Percentiles rank a stretch among this genome's conserved stretches.
phyloP scores from a whole-genome alignment of 2,113 vertebrate species.

The Myiagra hebetior region DNA sequence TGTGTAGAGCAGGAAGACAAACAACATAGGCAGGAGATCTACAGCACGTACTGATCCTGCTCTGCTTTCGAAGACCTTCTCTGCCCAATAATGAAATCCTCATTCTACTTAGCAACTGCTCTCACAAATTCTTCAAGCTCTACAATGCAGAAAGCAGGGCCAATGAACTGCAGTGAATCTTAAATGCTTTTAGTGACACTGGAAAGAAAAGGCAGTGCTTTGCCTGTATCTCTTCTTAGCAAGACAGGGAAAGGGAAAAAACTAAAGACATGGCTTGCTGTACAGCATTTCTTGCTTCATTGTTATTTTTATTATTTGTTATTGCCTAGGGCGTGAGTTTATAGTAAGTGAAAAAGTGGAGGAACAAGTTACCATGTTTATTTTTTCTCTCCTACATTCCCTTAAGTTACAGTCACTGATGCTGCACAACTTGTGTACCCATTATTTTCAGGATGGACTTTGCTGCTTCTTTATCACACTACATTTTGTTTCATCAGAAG shows the following conservation, averaged over 20 bases:
- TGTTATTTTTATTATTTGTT: not conserved
- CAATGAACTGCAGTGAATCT: not conserved
- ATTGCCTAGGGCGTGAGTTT: not conserved
- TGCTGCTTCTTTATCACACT: not conserved
- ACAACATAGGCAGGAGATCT: accelerated
- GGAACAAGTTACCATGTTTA: not conserved
- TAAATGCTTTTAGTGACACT: not conserved
- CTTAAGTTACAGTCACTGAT: not conserved
- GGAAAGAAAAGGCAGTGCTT: not conserved
- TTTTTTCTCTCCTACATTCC: not conserved
- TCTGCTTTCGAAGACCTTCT: not conserved
- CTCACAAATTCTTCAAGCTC: not conserved
- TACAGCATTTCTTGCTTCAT: not conserved
- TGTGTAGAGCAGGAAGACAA: accelerated
- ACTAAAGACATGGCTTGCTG: not conserved
- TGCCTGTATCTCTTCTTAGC: not conserved
- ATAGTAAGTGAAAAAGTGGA: not conserved
- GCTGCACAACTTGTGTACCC: not conserved
- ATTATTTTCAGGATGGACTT: not conserved
- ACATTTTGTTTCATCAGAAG: not conserved
- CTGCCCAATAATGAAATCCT: not conserved
- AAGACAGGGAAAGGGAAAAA: not conserved
- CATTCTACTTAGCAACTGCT: not conserved
- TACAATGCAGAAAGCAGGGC: not conserved
- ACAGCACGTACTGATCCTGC: not conserved